Base-by-base conservation (phyloP, 2,888 invertebrate genomes). In the Ochropleura plecta region DNA sequence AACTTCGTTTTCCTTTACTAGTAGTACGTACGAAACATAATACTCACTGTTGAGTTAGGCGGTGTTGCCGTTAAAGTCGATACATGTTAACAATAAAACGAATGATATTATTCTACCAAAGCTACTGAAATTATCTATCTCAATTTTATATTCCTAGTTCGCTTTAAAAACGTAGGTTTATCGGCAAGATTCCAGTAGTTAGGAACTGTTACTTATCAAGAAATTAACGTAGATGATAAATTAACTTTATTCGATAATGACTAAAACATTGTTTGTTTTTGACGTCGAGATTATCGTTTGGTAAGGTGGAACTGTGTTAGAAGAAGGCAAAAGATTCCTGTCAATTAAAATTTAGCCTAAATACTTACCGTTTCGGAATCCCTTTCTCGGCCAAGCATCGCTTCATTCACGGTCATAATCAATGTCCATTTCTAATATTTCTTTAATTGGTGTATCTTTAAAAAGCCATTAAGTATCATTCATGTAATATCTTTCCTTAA, bases 91-190 rank as follows among this genome's bases (percentile, higher is more conserved):
- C 88, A 90, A 91, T 90, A 89, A 89, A 91, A 92, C 88, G 82
- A 90, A 94, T 93, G 93, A 94, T 95, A 94, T 94, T 94, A 94
- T 90, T 94, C 94, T 94, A 95, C 96, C 96, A 96, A 96, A 96
- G 96, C 93, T 95, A 94, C 94, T 95, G 95, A 95, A 95, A 94
- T 95, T 94, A 94, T 94, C 95, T 96, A 95, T 95, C 95, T 96
- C 95, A 95, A 94, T 93, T 91, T 30, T 93, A 92, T 96, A 96
- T 96, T 96, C 96, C 96, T 96, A 96, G 95, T 95, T 95, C 94
- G 96, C 96, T 96, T 96, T 96, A 96, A 94, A n/a, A 93, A 92
- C 88, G 93, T 96, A 96, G 95, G 91, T 94, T 93, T 95, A 96
- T 95, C 93, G 95, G 95, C 94, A 95, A 92, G 92, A 94, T 95